These are phyloP conservation scores for Orthonevra nobilis DNA, from an alignment of 2,888 invertebrate species.

Conservation along the genomic window DNA sequence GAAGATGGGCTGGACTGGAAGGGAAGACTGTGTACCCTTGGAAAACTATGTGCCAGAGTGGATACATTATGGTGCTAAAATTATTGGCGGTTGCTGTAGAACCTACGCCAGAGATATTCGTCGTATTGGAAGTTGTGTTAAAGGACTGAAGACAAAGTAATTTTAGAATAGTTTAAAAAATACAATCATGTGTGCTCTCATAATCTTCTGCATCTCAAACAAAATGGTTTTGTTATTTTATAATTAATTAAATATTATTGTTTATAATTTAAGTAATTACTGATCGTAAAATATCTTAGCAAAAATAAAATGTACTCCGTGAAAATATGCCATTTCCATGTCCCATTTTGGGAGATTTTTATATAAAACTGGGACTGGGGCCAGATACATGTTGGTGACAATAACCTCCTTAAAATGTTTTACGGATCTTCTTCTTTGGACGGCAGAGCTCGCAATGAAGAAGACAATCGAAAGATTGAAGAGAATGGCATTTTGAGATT, in stretches of 20 bases:
- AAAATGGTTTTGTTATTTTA: constrained; percentile 10
- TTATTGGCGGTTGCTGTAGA: constrained; percentile 96
- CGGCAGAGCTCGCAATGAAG: no score
- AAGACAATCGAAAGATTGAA: no score
- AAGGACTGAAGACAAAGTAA: constrained; percentile 28
- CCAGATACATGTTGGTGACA: no score
- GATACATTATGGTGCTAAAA: constrained; percentile 89
- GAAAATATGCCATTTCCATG: no score
- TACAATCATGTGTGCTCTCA: constrained; percentile 16
- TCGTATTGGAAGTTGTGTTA: constrained; percentile 83
- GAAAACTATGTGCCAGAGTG: constrained; percentile 89
- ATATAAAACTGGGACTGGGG: no score
- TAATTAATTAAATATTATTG: neutral
- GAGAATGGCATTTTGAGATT: no score
- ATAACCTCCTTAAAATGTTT: no score
- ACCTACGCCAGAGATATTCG: constrained; percentile 90
- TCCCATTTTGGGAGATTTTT: no score
- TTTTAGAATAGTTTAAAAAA: constrained; percentile 9
- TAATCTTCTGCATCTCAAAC: constrained; percentile 18
- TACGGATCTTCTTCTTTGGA: no score
- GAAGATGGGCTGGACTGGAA: constrained; percentile 83
- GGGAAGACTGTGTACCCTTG: constrained; percentile 86
- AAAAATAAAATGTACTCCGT: no score
- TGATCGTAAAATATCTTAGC: no score
- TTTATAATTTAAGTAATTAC: no score